Evolutionary conservation across 2,113 vertebrate genomes (phyloP).

Genomic region (Todiramphus saurophagus): DNA sequence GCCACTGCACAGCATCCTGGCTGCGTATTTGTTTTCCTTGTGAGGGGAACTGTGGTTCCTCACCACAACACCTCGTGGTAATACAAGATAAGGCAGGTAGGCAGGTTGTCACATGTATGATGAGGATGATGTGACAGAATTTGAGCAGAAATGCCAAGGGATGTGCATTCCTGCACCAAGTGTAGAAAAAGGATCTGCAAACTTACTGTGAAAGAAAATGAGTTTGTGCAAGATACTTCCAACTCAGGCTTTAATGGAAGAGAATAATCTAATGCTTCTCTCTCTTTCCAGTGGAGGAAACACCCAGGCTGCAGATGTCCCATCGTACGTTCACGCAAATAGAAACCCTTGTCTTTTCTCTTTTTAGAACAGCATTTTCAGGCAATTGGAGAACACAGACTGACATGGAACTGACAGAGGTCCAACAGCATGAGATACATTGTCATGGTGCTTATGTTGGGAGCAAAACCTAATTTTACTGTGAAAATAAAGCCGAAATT

Average conservation of each 20-base stretch:
- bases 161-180: not conserved
- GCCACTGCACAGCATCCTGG: not conserved
- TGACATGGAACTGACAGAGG: not conserved
- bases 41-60: not conserved
- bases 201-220: not conserved
- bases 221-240: not conserved
- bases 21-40: not conserved
- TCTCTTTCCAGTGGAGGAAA: not conserved
- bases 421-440: not conserved
- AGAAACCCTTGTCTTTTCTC: not conserved
- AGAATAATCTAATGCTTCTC: not conserved
- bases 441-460: not conserved
- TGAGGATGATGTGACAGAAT: not conserved
- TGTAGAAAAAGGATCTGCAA: not conserved
- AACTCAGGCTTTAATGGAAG: not conserved
- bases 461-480: not conserved
- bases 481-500: slow-evolving; percentile 13
- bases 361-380: not conserved
- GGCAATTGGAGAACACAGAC: not conserved
- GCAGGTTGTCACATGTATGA: not conserved
- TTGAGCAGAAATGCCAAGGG: not conserved
- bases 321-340: fast-evolving
- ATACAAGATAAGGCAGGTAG: not conserved
- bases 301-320: not conserved
- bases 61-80: not conserved